Base-by-base conservation (phyloP, 2,113 vertebrate species). In the Indicator indicator region DNA sequence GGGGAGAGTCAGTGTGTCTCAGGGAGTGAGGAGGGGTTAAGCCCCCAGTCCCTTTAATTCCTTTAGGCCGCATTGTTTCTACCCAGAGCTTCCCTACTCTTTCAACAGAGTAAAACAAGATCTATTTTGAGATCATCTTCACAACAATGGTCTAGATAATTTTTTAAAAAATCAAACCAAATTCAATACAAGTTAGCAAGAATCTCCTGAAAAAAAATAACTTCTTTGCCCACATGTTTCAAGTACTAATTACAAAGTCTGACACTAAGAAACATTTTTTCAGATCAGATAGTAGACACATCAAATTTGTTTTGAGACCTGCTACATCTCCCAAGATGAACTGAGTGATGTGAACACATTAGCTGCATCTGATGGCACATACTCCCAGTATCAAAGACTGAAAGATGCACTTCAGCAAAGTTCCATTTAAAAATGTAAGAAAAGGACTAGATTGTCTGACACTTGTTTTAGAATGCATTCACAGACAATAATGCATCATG, bases 331-430 rank as follows among this genome's bases (percentile, higher is more conserved):
- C 65, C 69, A 81, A 42, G 19, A 27, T 15, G 30, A 84, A 9
- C 23, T 4, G 24, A 65, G 24, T 12, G 12, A 32, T 1, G 19
- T 4, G 71, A 91, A 50, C 16, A 73, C 15, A 0, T 0, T 59
- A 50, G 38, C 64, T 83, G 60, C 20, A 63, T 18, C 52, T 0
- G 1, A 27, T 5, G 50, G 56, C 19, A 62, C 52, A 18, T 0
- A 0, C 64, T 60, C 24, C 62, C 50, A 65, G 50, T 11, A 63
- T 23, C 65, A 58, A 38, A 56, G 54, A 48, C 1, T 77, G 23
- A 68, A 71, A 74, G 32, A 80, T 11, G 36, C 16, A 83, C 42
- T 80, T 71, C 28, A 70, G 52, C 48, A 19, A 79, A 42, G 32
- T 32, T 83, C 28, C 27, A 7, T 83, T 68, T 88, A 16, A 83